phyloP scores from a whole-genome alignment of 1,140 invertebrate genomes.

The Acromyrmex echinatior region DNA sequence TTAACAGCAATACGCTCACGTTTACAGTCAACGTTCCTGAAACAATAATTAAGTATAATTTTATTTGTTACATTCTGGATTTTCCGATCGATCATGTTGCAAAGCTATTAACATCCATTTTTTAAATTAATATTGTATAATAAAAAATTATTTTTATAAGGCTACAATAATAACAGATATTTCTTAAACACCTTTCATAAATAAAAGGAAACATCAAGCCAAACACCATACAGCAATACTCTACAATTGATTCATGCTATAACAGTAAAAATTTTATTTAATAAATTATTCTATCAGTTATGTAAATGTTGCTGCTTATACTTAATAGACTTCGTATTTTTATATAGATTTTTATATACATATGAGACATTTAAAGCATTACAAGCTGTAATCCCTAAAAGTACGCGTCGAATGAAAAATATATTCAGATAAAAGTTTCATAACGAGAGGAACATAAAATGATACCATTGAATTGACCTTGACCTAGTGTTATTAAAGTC shows the following conservation, averaged over 20 bases:
- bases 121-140: slow-evolving; percentile 7
- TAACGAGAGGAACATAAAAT: too few relatives aligned
- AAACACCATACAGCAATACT: background rate
- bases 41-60: slow-evolving; percentile 57
- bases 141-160: background rate
- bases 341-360: background rate
- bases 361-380: too few relatives aligned
- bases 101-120: slow-evolving; percentile 5
- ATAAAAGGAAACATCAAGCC: background rate
- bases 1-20: slow-evolving; percentile 96
- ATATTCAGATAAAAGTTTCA: too few relatives aligned
- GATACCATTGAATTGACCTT: too few relatives aligned
- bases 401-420: too few relatives aligned
- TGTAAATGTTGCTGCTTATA: background rate
- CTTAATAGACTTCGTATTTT: background rate
- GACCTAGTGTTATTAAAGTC: too few relatives aligned
- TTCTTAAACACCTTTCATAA: background rate
- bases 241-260: background rate
- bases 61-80: background rate
- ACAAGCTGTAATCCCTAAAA: too few relatives aligned
- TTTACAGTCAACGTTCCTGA: slow-evolving; percentile 96
- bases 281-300: background rate
- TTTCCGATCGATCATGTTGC: slow-evolving; percentile 39
- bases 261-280: background rate
- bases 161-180: background rate